Evolutionary conservation across 2,113 vertebrate genomes (phyloP).

Genomic region (Pardalotus punctatus): DNA sequence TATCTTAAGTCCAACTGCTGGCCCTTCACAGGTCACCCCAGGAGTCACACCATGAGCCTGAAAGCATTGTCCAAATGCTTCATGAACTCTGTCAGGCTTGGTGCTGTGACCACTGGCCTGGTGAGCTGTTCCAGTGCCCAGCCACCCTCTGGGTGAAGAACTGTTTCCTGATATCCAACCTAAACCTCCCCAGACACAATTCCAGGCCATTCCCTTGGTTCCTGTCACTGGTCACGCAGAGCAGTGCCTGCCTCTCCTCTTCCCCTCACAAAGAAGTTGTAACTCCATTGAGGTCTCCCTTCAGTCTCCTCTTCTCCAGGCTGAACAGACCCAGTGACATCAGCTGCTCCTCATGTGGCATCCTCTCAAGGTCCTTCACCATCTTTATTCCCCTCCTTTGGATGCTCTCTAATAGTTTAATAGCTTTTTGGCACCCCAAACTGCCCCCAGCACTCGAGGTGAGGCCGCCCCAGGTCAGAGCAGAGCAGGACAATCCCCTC

Average conservation of each 20-base stretch:
- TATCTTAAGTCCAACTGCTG: not conserved
- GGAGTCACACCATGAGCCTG: not conserved
- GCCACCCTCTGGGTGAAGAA: rapidly evolving
- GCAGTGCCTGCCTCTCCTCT: not conserved
- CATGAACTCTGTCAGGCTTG: not conserved
- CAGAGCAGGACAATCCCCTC: not conserved
- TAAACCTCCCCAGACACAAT: no score
- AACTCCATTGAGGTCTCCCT: not conserved
- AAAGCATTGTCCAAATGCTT: not conserved
- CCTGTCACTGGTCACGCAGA: not conserved
- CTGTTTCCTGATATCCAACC: not conserved
- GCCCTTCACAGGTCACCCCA: not conserved
- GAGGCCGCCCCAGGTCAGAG: not conserved
- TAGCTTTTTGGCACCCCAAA: no score
- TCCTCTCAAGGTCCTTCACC: not conserved
- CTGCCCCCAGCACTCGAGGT: not conserved
- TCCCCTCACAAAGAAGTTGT: not conserved
- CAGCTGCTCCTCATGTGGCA: not conserved
- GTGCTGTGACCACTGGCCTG: not conserved
- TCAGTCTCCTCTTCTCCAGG: not conserved
- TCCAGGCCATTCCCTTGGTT: not conserved
- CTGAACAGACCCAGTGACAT: not conserved
- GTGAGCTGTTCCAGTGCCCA: not conserved
- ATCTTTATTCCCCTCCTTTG: not conserved
- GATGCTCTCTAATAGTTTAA: not conserved